Evolutionary conservation across 2,113 vertebrate genomes (phyloP).

Genomic region (Salvelinus sp.): DNA sequence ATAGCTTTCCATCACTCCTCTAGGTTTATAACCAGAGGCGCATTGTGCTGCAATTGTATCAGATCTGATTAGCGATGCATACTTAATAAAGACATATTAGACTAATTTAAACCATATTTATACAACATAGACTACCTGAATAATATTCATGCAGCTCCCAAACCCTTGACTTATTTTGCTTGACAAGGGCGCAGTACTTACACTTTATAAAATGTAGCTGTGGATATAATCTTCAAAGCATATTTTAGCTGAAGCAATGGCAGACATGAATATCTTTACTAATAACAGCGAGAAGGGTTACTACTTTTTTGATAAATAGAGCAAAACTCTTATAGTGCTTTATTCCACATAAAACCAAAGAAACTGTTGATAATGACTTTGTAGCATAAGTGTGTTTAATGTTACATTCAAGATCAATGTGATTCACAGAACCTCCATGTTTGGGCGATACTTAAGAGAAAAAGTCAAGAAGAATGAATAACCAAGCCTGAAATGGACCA

Average conservation of each 20-base stretch:
- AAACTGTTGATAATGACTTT: neutral
- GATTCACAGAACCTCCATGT: neutral
- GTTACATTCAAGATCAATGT: neutral
- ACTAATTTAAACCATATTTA: neutral
- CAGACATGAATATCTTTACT: neutral
- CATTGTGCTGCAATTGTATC: neutral
- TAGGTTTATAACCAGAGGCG: neutral
- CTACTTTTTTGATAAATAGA: too few species aligned
- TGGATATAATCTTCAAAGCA: neutral
- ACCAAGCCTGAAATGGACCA: neutral
- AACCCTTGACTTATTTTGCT: neutral
- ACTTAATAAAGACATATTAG: too few species aligned
- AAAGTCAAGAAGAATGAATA: neutral
- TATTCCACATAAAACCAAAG: conserved; percentile 1
- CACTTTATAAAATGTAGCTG: neutral
- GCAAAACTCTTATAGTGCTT: too few species aligned
- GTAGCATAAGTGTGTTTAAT: conserved; percentile 3
- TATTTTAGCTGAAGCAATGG: neutral
- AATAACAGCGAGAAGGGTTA: neutral
- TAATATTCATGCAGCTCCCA: neutral
- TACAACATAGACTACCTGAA: neutral
- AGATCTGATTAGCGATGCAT: too few species aligned
- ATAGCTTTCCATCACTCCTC: neutral
- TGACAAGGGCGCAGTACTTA: neutral
- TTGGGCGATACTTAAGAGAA: neutral